A percentile compares a stretch with the other conserved stretches of the same genome.
These are phyloP conservation scores for Beris chalybata DNA, from an alignment of 2,888 invertebrate species.

Conservation along the genomic window DNA sequence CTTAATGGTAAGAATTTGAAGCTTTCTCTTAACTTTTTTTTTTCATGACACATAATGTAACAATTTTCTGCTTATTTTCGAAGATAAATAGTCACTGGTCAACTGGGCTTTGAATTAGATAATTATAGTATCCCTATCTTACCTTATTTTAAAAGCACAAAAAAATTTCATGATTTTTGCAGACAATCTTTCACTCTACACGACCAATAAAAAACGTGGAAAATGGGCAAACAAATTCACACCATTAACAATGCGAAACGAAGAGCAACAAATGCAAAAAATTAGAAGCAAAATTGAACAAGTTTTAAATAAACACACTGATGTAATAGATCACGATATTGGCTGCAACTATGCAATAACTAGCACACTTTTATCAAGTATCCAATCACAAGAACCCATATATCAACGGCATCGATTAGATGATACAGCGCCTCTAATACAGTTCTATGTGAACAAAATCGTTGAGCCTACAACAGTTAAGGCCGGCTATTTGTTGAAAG, in stretches of 20 bases:
- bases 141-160: no score
- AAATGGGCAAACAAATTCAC: conserved; percentile 55
- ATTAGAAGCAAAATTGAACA: conserved; percentile 44
- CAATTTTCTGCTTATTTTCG: no score
- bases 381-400: conserved; percentile 3
- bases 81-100: not conserved
- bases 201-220: not conserved
- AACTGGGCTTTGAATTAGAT: no score
- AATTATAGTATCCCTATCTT: no score
- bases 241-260: conserved; percentile 49
- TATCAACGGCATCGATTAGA: conserved; percentile 13
- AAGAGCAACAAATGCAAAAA: conserved; percentile 46
- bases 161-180: not conserved
- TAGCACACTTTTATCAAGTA: conserved; percentile 24
- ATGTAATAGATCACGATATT: no score
- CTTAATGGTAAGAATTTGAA: conserved; percentile 2
- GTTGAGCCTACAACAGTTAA: conserved; percentile 55
- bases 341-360: conserved; percentile 15
- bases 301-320: conserved; percentile 40
- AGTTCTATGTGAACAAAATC: conserved; percentile 59
- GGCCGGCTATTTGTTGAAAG: conserved; percentile 61
- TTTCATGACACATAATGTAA: no score
- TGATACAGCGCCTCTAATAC: conserved; percentile 37
- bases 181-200: conserved; percentile 41
- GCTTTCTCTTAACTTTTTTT: not conserved